A percentile compares a stretch with the other conserved stretches of the same genome.
These are phyloP conservation scores for Hydrocynus forskahlii DNA, from an alignment of 2,797 vertebrate genomes.

Conservation along the genomic window DNA sequence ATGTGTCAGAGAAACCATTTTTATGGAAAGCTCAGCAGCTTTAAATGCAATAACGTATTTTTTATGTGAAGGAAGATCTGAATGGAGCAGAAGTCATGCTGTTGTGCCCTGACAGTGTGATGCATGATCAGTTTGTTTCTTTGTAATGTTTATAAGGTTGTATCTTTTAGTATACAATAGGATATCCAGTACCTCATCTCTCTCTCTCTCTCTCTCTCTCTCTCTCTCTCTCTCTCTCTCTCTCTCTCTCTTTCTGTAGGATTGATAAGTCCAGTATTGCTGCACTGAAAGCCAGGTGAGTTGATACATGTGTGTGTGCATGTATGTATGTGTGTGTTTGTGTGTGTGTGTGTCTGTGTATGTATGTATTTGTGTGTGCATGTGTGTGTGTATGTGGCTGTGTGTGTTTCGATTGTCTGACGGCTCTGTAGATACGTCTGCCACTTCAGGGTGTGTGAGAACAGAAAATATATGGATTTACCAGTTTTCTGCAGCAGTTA, in stretches of 20 bases:
- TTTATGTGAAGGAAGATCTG: too few species aligned
- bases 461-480: background rate
- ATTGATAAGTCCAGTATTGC: conserved; percentile 92
- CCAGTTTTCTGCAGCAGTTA: background rate
- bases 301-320: conserved; percentile 34
- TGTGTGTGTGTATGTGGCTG: too few species aligned
- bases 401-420: background rate
- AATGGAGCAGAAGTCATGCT: too few species aligned
- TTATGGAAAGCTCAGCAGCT: too few species aligned
- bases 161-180: background rate
- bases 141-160: background rate
- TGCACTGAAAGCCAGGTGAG: conserved; percentile 91
- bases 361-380: too few species aligned
- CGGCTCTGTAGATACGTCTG: background rate
- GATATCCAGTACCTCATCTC: conserved; percentile 11
- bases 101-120: too few species aligned
- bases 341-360: too few species aligned
- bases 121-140: too few species aligned
- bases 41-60: too few species aligned
- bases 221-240: conserved; percentile 14
- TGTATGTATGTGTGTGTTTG: background rate
- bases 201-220: conserved; percentile 4
- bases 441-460: background rate
- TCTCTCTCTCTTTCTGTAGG: conserved; percentile 78
- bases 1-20: too few species aligned